Evolutionary conservation across 2,113 vertebrate species (phyloP).

Genomic region (Microcebus tavaratra): DNA sequence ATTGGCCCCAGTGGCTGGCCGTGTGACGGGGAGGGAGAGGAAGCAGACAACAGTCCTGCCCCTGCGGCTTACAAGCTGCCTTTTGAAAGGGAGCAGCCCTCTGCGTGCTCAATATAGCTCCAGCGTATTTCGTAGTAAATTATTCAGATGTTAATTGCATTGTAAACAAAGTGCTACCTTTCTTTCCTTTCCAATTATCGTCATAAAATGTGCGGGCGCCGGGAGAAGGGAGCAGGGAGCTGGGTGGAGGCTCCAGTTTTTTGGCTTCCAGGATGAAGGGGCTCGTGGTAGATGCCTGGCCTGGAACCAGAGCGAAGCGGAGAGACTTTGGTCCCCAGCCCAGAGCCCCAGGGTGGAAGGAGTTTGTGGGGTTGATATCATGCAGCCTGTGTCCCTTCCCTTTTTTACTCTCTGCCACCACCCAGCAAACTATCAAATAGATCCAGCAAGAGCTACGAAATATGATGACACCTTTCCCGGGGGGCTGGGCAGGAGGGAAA

Average conservation of each 20-base stretch:
- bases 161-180: conserved; percentile 82
- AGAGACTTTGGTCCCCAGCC: neutral
- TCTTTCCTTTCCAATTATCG: conserved; percentile 57
- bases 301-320: neutral
- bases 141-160: conserved; percentile 82
- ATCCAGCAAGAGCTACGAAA: neutral
- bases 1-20: neutral
- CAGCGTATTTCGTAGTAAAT: conserved; percentile 74
- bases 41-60: neutral
- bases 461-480: neutral
- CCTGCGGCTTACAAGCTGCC: neutral
- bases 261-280: neutral
- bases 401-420: neutral
- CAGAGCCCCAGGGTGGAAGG: neutral
- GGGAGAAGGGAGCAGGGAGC: neutral
- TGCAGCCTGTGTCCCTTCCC: neutral
- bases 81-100: conserved; percentile 50
- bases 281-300: neutral
- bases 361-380: fast-evolving
- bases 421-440: fast-evolving
- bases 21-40: fast-evolving
- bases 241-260: neutral
- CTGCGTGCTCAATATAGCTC: conserved; percentile 66
- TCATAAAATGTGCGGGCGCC: neutral
- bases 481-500: neutral